phyloP scores from a whole-genome alignment of 1,140 invertebrate species.

The Coelopa frigida region DNA sequence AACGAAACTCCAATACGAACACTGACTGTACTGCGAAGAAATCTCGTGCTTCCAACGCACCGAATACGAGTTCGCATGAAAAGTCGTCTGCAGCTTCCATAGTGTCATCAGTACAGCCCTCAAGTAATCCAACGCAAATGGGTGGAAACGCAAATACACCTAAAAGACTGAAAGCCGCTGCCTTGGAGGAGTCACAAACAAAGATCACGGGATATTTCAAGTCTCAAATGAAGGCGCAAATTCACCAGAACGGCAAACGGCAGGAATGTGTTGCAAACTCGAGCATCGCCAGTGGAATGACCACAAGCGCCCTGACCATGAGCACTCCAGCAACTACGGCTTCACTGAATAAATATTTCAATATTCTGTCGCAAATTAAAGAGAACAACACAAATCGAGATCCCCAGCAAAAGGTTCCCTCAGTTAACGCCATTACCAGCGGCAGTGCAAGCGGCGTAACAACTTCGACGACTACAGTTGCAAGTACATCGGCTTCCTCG shows the following conservation, averaged over 20 bases:
- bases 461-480: constrained; percentile 10
- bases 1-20: constrained; percentile 11
- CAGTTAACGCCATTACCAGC: not conserved
- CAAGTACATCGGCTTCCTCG: constrained; percentile 14
- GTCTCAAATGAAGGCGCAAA: constrained; percentile 61
- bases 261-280: constrained; percentile 15
- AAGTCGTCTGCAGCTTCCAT: not conserved
- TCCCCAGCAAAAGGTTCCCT: not conserved
- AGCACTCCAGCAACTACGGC: constrained; percentile 40
- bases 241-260: constrained; percentile 40
- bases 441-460: not conserved
- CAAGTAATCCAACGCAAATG: constrained; percentile 2
- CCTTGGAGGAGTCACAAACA: constrained; percentile 41
- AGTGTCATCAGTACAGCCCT: no score
- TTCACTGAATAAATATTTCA: constrained; percentile 42
- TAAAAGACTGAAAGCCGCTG: constrained; percentile 43
- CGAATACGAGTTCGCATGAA: not conserved
- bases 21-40: constrained; percentile 17
- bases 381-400: constrained; percentile 28
- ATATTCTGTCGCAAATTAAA: constrained; percentile 37
- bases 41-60: constrained; percentile 14
- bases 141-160: constrained; percentile 4
- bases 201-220: constrained; percentile 79
- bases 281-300: not conserved
- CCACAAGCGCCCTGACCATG: constrained; percentile 27